Evolutionary conservation across 2,797 vertebrate species (phyloP), one percentile per base, ranked within the genome.

Genomic region (Forpus xanthops): DNA sequence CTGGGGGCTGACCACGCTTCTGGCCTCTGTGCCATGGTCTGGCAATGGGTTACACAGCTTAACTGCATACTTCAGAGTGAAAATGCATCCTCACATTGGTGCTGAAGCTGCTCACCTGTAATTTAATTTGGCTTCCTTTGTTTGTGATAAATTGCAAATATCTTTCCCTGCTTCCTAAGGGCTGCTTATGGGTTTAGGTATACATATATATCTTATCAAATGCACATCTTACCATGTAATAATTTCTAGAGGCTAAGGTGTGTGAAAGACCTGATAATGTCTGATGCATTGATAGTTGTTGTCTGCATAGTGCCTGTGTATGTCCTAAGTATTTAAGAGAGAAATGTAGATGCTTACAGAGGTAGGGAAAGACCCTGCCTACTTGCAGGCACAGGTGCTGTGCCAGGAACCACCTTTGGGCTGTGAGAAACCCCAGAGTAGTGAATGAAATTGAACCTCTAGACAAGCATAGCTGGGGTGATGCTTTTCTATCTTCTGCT

Each of bases 21-120:
- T 92, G 82, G 56, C 14, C 16, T 68, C 1, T 0, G 1, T 2
- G 4, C 18, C 3, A 1, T 49, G 33, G 39, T 0, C 2, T 55
- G 60, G 30, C 0, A 1, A 52, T 24, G 68, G 58, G 41, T 67
- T 79, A 25, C 11, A 30, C 42, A 42, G 89, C 33, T 66, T 53
- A 74, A 30, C 56, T 41, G 60, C 2, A 4, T 6, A 3, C 18
- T 74, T 72, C 2, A 27, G 55, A 44, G n/a, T 53, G 42, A 58
- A 85, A 92, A 75, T 12, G 16, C 35, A 18, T 77, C 65, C 23
- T 74, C 64, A n/a, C 41, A 20, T 52, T 53, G 66, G 2, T 72
- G 74, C 70, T 82, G 58, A 64, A 70, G 30, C 27, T 75, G 39
- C 62, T 88, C 3, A 5, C 27, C 15, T 0, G 0, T 42, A 31